Base-by-base conservation (phyloP, 2,888 invertebrate genomes). In the Athripsodes cinereus region DNA sequence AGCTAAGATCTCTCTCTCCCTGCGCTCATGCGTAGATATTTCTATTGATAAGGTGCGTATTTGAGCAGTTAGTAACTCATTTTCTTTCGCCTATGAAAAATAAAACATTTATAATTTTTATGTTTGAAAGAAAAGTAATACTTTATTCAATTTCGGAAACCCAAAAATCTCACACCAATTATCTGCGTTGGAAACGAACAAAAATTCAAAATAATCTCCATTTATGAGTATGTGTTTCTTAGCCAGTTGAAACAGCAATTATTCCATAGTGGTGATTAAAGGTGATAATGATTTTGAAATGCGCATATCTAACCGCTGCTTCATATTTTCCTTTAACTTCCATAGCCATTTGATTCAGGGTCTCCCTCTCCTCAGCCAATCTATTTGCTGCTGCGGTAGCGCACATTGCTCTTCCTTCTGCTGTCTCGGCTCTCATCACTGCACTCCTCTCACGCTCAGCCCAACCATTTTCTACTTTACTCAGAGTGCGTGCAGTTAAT, bases 381-480 rank as follows among this genome's bases (percentile, higher is more conserved):
- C 64, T 8, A 72, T 68, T 73, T 16, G 71, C 65, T 21, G 74
- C 72, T 47, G 69, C 71, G 0, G 74, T 71, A 2, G 72, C 67
- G 31, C 76, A 72, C 1, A 74, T 73, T 5, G 72, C 68, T n/a
- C 74, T 73, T 35, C 66, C 68, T 49, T 69, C 56, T n/a, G 58
- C 61, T 19, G 58, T 26, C 2, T n/a, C 35, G 1, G 58, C 52
- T 34, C 52, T 44, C 10, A 70, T n/a, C 70, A 71, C n/a, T 6
- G 73, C 72, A 55, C 75, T 75, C 54, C 74, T 74, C 5, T 75
- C 75, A 0, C 71, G 69, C 57, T 75, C 76, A 0, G 75, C 75
- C 0, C 76, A 71, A 2, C 69, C 69, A 1, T 71, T 68, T 60
- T 75, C 76, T 1, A 65, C 59, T 5, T 74, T 72, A 31, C 34